Evolutionary conservation across 2,888 invertebrate species (phyloP), one percentile per base, ranked within the genome.

Genomic region (Dastarcus helophoroides): DNA sequence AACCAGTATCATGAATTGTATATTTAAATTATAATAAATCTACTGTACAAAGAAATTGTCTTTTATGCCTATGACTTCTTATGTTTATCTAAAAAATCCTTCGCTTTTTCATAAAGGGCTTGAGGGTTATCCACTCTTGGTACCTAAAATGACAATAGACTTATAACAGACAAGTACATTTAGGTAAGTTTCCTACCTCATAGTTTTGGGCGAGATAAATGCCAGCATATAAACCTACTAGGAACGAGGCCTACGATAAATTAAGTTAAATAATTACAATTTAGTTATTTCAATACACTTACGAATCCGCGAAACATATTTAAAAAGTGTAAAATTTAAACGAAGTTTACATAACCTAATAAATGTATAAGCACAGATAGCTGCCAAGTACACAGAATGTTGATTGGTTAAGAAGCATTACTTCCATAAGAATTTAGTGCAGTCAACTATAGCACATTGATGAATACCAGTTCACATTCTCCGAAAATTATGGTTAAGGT

Each of bases 111-210:
- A 50, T 77, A 62, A 46, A 89, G 53, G 44, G 74, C 76, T 36
- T 65, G 61, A 3, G 90, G 91, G 44, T 89, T 82, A 61, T 89
- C 88, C 3, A 90, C 82, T 55, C 78, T 74, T 4, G 88, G 86
- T 40, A 89, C 69, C 86, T 90, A 62, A 33, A 66, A 64, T 40
- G 40, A 40, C 43, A 47, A 19, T 12, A 6, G 10, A 31, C 10
- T 5, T 5, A 26, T 26, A 13, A 10, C 2, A 16, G 11, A 24
- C 30, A 25, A 6, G 3, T 11, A 12, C 11, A 26, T 19, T 19
- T 19, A 19, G n/a, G n/a, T 7, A 7, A 19, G 19, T 14, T 33
- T 50, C 58, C 57, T 66, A 80, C 80, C 67, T 80, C 69, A 62
- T 80, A 82, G 60, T 82, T 80, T 65, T 83, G 83, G 45, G 71